Base-by-base conservation (phyloP, 1,140 invertebrate genomes). In the Battus philenor region DNA sequence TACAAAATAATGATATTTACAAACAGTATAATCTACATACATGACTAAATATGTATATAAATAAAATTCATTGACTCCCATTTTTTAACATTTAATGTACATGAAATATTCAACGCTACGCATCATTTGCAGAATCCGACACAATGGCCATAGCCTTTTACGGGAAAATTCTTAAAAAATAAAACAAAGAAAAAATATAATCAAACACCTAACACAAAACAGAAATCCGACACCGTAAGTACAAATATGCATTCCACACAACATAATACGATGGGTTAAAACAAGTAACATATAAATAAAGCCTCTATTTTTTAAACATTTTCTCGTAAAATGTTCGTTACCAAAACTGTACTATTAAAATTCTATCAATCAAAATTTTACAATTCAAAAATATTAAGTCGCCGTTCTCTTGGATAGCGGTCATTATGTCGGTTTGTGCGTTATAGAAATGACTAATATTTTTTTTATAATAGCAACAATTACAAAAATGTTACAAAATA, bases 1-100 rank as follows among this genome's bases (percentile, higher is more conserved):
- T 81, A 84, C 77, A 80, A 66, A 73, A 59, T 74, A 79, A 73
- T 77, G 61, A 75, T 84, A 84, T 84, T 84, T 84, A 84, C 80
- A 84, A 79, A 80, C 67, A 68, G 64, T 84, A 81, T 52, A 55
- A 74, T 43, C 76, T 84, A 84, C 54, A 54, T 75, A 79, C 69
- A 76, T 72, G 72, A 75, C 66, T 80, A 80, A 57, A 76, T 72
- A 76, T 59, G 77, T 75, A 77, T 73, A 75, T 72, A 67, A 69
- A 64, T 67, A 81, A 73, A 76, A 69, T 66, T 73, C 70, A 74
- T 77, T 79, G 79, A 77, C 80, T 80, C 69, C 76, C 74, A 54
- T 71, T 63, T 41, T 64, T 59, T 65, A 66, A 60, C 54, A 59
- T 65, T 61, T 52, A 75, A 74, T 79, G 60, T 74, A 74, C 70